Conservation (phyloP, 35 echinoderm and acorn worm species). For the Nesometra sesokonis region DNA sequence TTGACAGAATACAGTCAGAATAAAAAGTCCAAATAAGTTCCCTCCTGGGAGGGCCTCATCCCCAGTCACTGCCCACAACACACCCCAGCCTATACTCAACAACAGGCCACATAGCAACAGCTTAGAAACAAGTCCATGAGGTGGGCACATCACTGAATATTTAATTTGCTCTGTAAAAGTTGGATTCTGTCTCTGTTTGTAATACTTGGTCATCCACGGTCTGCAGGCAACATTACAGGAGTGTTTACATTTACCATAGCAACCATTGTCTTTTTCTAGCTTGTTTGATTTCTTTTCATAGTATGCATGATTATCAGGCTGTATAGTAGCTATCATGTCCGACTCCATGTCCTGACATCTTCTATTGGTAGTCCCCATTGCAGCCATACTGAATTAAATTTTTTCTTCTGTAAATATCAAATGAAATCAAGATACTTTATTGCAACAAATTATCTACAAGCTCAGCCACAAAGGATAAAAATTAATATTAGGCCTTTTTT, state of each 20-base stretch:
- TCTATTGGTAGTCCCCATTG: too few relatives aligned
- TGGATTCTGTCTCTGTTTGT: not conserved
- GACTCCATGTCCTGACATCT: too few relatives aligned
- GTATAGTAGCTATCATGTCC: too few relatives aligned
- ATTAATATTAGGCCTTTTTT: too few relatives aligned
- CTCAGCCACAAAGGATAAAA: too few relatives aligned
- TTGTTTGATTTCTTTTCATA: too few relatives aligned
- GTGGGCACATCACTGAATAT: constrained; percentile 39
- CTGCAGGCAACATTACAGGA: not conserved
- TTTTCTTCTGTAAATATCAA: too few relatives aligned
- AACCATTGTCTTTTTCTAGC: not conserved
- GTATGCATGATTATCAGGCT: too few relatives aligned
- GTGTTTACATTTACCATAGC: not conserved
- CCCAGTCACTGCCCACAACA: constrained; percentile 66
- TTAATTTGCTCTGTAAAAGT: not conserved
- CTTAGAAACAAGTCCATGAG: constrained; percentile 26
- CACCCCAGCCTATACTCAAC: constrained; percentile 38
- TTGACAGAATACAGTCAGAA: constrained; percentile 42
- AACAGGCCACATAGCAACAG: constrained; percentile 35
- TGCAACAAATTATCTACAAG: too few relatives aligned
- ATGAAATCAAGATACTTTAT: too few relatives aligned
- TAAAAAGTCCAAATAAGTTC: constrained; percentile 80
- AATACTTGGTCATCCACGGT: not conserved
- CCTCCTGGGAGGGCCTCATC: constrained; percentile 71
- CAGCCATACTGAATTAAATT: too few relatives aligned